These are phyloP conservation scores for Harpegnathos saltator DNA, from an alignment of 1,140 invertebrate species.

Conservation along the genomic window DNA sequence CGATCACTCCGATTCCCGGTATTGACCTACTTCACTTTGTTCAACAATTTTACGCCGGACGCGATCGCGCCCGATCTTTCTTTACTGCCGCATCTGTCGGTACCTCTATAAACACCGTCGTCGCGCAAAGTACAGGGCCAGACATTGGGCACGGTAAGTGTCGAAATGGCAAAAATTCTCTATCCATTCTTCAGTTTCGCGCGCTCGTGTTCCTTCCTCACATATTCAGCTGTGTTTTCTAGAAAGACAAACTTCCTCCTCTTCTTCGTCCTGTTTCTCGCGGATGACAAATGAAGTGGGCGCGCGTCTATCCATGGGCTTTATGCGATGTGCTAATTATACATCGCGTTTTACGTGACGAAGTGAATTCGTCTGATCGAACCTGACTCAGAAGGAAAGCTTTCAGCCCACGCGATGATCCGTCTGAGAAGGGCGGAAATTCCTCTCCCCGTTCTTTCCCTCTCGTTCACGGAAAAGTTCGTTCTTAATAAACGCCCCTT, in stretches of 20 bases:
- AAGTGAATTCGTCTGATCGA: slow-evolving; percentile 28
- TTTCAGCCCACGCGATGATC: slow-evolving; percentile 56
- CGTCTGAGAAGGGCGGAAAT: slow-evolving; percentile 59
- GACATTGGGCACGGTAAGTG: slow-evolving; percentile 53
- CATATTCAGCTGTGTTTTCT: neutral
- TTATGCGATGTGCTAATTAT: slow-evolving; percentile 52
- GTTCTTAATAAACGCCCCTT: slow-evolving; percentile 59
- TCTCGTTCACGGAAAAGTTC: slow-evolving; percentile 16
- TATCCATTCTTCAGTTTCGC: neutral
- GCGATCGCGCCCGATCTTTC: slow-evolving; percentile 48
- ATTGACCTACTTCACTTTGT: slow-evolving; percentile 69
- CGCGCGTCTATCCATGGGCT: slow-evolving; percentile 8
- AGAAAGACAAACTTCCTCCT: slow-evolving; percentile 3
- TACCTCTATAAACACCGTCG: slow-evolving; percentile 63
- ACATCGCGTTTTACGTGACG: slow-evolving; percentile 19
- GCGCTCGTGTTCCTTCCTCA: neutral
- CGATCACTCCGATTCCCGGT: slow-evolving; percentile 60
- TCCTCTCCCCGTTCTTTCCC: slow-evolving; percentile 54
- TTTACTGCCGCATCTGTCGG: slow-evolving; percentile 67
- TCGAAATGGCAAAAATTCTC: neutral
- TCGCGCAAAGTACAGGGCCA: slow-evolving; percentile 36
- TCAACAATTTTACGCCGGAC: slow-evolving; percentile 37
- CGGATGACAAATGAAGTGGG: slow-evolving; percentile 43
- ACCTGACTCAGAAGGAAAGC: slow-evolving; percentile 27
- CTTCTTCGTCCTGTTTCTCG: no score